Evolutionary conservation across 2,888 invertebrate species (phyloP).

Genomic region (Malachius bipustulatus): DNA sequence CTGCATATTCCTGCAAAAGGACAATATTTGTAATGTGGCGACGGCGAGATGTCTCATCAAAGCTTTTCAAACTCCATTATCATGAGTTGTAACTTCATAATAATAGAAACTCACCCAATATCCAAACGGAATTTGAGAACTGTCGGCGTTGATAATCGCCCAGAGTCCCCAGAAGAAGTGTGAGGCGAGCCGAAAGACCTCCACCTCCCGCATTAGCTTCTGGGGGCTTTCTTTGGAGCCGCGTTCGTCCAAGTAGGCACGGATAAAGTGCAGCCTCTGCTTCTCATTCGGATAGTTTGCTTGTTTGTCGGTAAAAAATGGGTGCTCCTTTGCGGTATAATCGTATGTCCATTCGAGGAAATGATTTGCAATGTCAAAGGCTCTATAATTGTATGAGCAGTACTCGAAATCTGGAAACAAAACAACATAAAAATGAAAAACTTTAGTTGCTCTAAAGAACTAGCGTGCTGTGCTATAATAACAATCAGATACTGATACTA

Average conservation of each 20-base stretch:
- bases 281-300: slow-evolving; percentile 63
- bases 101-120: slow-evolving; percentile 66
- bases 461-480: no score
- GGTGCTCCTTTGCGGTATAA: slow-evolving; percentile 65
- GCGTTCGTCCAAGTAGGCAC: slow-evolving; percentile 44
- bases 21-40: neutral
- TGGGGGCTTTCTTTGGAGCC: slow-evolving; percentile 30
- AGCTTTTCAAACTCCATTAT: no score
- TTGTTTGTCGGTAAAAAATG: slow-evolving; percentile 59
- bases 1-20: slow-evolving; percentile 27
- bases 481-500: no score
- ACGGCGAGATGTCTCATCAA: no score
- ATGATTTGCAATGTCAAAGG: slow-evolving; percentile 90
- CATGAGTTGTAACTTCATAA: neutral
- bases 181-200: slow-evolving; percentile 72
- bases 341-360: slow-evolving; percentile 88
- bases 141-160: slow-evolving; percentile 78
- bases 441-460: no score
- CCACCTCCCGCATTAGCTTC: slow-evolving; percentile 51
- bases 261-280: slow-evolving; percentile 51
- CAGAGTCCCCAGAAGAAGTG: slow-evolving; percentile 93
- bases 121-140: slow-evolving; percentile 84
- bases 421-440: no score
- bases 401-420: slow-evolving; percentile 81
- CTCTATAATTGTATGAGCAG: slow-evolving; percentile 88